Conservation (phyloP, 2,113 vertebrate genomes). For the Corvus hawaiiensis region DNA sequence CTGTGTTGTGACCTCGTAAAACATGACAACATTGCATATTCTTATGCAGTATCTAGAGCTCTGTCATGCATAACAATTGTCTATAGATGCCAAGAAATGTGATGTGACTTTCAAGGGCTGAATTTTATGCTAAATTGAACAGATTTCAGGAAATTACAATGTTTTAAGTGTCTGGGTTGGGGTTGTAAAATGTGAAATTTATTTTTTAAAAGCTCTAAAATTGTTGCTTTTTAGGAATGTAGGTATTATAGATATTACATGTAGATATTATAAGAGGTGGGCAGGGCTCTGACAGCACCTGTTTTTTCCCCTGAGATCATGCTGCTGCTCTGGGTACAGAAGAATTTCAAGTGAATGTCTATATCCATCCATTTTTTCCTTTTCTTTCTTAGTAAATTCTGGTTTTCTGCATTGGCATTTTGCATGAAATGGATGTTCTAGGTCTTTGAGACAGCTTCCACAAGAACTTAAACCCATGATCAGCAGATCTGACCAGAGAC, state of each 20-base stretch:
- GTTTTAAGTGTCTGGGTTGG: not conserved
- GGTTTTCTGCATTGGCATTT: not conserved
- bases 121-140: not conserved
- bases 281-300: not conserved
- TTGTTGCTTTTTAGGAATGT: not conserved
- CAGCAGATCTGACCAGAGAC: not conserved
- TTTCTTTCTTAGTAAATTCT: not conserved
- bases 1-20: not conserved
- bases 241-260: too few species aligned
- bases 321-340: not conserved
- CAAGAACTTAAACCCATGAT: not conserved
- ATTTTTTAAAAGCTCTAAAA: not conserved
- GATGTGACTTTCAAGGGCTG: not conserved
- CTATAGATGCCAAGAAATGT: not conserved
- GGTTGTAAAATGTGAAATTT: not conserved
- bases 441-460: not conserved
- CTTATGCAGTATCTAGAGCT: not conserved
- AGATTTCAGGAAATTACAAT: not conserved
- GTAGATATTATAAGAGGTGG: not conserved
- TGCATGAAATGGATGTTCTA: not conserved
- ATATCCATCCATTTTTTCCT: not conserved
- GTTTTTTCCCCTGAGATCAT: not conserved
- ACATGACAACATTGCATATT: not conserved
- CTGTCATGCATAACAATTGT: not conserved
- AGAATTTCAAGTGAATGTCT: not conserved